Percentiles rank a stretch among this genome's conserved stretches.
These are phyloP conservation scores for Bombyx mandarina DNA, from an alignment of 1,140 invertebrate genomes.

Conservation along the genomic window DNA sequence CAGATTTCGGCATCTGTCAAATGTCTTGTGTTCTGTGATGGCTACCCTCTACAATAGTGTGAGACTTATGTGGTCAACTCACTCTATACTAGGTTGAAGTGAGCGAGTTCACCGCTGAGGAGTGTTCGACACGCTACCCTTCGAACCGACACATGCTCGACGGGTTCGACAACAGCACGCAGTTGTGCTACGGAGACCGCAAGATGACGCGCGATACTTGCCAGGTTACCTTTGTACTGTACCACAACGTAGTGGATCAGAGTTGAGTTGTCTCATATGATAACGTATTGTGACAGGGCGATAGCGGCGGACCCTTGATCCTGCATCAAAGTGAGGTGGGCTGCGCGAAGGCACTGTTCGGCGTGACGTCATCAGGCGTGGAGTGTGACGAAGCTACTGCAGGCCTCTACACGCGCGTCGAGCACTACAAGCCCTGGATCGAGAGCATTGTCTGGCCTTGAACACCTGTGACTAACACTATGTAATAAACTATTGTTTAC, in stretches of 20 bases:
- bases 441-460: conserved; percentile 11
- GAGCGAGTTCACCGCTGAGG: conserved; percentile 9
- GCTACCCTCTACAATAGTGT: too few relatives aligned
- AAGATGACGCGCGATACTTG: conserved; percentile 16
- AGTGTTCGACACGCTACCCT: conserved; percentile 7
- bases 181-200: conserved; percentile 4
- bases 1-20: too few relatives aligned
- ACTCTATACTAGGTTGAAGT: conserved; percentile 12
- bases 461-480: not conserved
- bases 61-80: too few relatives aligned
- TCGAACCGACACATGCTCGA: conserved; percentile 1
- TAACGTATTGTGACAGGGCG: conserved; percentile 22
- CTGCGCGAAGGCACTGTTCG: not conserved
- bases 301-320: conserved; percentile 31
- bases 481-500: too few relatives aligned
- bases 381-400: not conserved
- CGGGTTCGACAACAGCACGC: too few relatives aligned
- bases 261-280: not conserved
- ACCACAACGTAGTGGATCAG: not conserved
- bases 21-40: too few relatives aligned
- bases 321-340: conserved; percentile 2
- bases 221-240: conserved; percentile 7
- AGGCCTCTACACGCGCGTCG: conserved; percentile 1
- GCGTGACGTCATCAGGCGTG: conserved; percentile 7
- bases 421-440: conserved; percentile 9